Evolutionary conservation across 2,888 invertebrate genomes (phyloP), one percentile per base, ranked within the genome.

Genomic region (Heterodera filipjevi): DNA sequence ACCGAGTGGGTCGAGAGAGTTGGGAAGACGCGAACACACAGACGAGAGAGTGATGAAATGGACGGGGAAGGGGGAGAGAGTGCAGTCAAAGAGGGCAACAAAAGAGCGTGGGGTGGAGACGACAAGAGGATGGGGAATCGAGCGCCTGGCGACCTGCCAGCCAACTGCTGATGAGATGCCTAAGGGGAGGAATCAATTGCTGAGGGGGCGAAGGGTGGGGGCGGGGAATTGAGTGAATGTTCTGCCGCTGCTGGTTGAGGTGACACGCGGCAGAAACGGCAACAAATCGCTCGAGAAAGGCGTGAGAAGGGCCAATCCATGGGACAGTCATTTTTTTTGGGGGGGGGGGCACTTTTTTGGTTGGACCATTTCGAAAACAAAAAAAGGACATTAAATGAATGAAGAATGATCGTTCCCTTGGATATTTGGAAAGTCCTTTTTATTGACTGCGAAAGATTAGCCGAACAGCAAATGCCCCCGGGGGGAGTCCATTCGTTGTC

Each of bases 81-180:
- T 33, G 71, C 39, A 16, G 53, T 35, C 46, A 71, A 33, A 71
- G 16, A 49, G 53, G 22, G n/a, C n/a, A 70, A n/a, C 30, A 10
- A 70, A n/a, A 46, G 71, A 70, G 71, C 22, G 44, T 70, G 39
- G n/a, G 22, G 10, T 30, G 71, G 22, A 70, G 71, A 70, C 39
- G 30, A 27, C 44, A n/a, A 70, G 44, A 70, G 30, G 10, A n/a
- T 70, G 8, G 27, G 44, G 53, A 71, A 71, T 46, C 27, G 53
- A 16, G 19, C 53, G 53, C 46, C 30, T 46, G 71, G 71, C 71
- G 53, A 71, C 44, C 30, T 71, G 39, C 46, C 71, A 44, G 44
- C 32, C 30, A 71, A 33, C 71, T 68, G 33, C 71, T 71, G 30
- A 44, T 27, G 71, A 27, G 53, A 59, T 59, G 59, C 59, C n/a